Percentiles rank a stretch among this genome's conserved stretches.
Conservation (phyloP, 2,113 vertebrate species). For the Corythornis madagascariensis region DNA sequence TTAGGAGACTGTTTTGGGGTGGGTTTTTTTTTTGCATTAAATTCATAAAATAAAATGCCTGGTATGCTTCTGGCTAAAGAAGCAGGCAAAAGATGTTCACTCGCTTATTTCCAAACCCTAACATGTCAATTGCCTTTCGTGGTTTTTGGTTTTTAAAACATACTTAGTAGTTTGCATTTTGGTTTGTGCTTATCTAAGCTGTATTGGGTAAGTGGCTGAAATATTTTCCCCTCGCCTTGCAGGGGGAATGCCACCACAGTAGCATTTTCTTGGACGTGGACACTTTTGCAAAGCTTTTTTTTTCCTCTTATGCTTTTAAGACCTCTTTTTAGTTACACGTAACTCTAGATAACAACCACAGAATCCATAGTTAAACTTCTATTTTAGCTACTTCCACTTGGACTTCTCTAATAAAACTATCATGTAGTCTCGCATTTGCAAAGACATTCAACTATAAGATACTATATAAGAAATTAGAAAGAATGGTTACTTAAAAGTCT, state of each 20-base stretch:
- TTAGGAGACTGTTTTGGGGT: neutral
- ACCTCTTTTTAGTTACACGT: neutral
- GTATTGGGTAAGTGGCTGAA: neutral
- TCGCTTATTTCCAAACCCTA: neutral
- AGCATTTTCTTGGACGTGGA: neutral
- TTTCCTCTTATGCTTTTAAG: neutral
- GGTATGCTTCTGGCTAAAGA: neutral
- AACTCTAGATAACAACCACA: constrained; percentile 16
- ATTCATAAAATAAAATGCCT: neutral
- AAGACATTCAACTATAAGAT: neutral
- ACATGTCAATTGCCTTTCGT: neutral
- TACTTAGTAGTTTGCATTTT: neutral
- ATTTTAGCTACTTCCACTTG: constrained; percentile 29
- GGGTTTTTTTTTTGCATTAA: neutral
- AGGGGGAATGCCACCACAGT: neutral
- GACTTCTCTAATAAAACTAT: neutral
- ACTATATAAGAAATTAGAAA: neutral
- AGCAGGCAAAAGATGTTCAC: neutral
- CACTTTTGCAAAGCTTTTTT: neutral
- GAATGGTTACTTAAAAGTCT: neutral
- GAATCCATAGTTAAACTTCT: constrained; percentile 10
- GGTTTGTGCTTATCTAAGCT: constrained; percentile 26
- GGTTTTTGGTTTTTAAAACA: constrained; percentile 4
- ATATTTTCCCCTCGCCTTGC: neutral
- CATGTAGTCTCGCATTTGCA: neutral